phyloP scores from a whole-genome alignment of 2,888 invertebrate species.

The Melanargia galathea region DNA sequence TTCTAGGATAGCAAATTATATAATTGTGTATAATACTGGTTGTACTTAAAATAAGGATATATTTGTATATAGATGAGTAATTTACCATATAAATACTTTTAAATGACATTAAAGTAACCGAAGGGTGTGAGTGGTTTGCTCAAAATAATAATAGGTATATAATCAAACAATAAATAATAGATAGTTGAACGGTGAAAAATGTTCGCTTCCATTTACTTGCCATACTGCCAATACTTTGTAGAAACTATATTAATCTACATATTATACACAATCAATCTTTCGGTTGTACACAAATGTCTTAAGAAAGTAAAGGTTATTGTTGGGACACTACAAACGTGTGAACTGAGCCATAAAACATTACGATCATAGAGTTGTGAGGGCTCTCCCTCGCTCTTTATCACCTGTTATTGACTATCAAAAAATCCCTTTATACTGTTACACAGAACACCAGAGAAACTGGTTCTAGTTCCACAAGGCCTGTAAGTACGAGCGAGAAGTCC shows the following conservation, averaged over 20 bases:
- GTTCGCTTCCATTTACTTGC: constrained; percentile 1
- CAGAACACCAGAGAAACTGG: no score
- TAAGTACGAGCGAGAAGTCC: no score
- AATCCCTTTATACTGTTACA: no score
- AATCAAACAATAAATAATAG: not conserved
- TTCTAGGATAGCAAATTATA: not conserved
- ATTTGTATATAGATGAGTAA: constrained; percentile 20
- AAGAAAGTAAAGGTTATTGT: no score
- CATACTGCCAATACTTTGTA: constrained; percentile 20
- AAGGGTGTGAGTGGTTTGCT: constrained; percentile 23
- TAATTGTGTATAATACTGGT: constrained; percentile 10
- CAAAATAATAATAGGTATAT: constrained; percentile 11
- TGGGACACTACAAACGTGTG: no score
- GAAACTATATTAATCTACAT: not conserved
- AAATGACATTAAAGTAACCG: constrained; percentile 8
- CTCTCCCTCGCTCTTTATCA: no score
- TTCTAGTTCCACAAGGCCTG: no score
- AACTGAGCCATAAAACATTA: no score
- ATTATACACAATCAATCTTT: no score
- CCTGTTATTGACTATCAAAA: no score
- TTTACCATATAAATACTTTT: not conserved
- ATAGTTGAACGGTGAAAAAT: not conserved
- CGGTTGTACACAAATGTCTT: no score
- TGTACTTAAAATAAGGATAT: constrained; percentile 14
- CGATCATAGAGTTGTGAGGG: no score